Evolutionary conservation across 1,140 invertebrate species (phyloP).

Genomic region (Lycorma delicatula): DNA sequence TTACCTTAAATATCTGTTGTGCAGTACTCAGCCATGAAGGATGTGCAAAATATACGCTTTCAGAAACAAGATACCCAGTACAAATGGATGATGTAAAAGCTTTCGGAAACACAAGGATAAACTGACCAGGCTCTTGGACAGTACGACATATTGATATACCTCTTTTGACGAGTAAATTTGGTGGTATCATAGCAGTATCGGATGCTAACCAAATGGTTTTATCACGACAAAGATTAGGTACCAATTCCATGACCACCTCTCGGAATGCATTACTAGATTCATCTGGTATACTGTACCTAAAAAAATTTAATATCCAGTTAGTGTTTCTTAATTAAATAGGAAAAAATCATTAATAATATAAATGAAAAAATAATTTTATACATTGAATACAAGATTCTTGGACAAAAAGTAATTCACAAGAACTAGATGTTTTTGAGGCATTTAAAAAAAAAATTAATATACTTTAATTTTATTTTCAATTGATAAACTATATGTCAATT

Average conservation of each 20-base stretch:
- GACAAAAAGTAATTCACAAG: no score
- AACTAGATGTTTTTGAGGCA: no score
- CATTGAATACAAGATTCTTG: no score
- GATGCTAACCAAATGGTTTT: constrained; percentile 83
- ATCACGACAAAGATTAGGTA: constrained; percentile 71
- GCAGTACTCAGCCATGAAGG: constrained; percentile 69
- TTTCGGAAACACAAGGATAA: constrained; percentile 83
- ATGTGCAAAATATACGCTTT: constrained; percentile 84
- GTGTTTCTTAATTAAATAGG: no score
- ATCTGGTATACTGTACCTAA: constrained; percentile 74
- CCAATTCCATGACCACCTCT: constrained; percentile 59
- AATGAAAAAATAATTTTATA: background rate
- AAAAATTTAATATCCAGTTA: constrained; percentile 15
- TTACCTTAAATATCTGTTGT: constrained; percentile 62
- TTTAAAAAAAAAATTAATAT: no score
- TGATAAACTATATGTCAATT: no score
- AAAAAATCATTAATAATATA: background rate
- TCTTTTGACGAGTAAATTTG: constrained; percentile 61
- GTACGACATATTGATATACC: constrained; percentile 69
- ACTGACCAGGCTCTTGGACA: constrained; percentile 82
- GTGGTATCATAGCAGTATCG: constrained; percentile 93
- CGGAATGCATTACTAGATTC: constrained; percentile 65
- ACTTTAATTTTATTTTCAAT: no score
- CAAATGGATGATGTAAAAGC: constrained; percentile 83
- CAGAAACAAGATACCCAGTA: constrained; percentile 83